Evolutionary conservation across 2,797 vertebrate species (phyloP).

Genomic region (Anguilla megastoma): DNA sequence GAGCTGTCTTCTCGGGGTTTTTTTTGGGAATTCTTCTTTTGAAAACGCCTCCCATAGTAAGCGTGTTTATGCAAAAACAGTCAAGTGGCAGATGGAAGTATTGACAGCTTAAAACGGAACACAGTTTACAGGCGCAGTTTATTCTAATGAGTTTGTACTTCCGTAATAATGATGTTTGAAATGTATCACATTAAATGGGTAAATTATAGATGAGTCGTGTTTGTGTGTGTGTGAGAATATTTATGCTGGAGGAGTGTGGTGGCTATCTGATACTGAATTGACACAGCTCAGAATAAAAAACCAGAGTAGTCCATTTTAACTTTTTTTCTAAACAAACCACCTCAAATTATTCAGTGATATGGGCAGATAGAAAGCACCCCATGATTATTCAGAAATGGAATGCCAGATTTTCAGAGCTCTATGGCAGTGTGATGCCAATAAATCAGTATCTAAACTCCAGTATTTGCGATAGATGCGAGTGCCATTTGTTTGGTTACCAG

Average conservation of each 20-base stretch:
- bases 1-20: background rate
- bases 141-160: conserved; percentile 18
- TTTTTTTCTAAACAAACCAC: background rate
- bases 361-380: background rate
- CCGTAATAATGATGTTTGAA: background rate
- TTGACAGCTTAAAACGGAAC: conserved; percentile 24
- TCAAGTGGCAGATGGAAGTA: background rate
- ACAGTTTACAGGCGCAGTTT: background rate
- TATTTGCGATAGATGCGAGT: background rate
- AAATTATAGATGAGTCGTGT: conserved; percentile 11
- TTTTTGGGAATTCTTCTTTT: conserved; percentile 19
- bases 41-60: background rate
- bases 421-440: background rate
- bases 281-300: background rate
- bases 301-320: background rate
- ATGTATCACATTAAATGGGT: conserved; percentile 11
- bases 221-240: background rate
- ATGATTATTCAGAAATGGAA: background rate
- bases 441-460: background rate
- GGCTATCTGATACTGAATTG: background rate
- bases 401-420: background rate
- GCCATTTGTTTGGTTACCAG: background rate
- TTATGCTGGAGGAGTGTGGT: background rate
- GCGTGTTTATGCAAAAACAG: conserved; percentile 19
- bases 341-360: background rate